These are phyloP conservation scores for Echiichthys vipera DNA, from an alignment of 2,797 vertebrate genomes.

Conservation along the genomic window DNA sequence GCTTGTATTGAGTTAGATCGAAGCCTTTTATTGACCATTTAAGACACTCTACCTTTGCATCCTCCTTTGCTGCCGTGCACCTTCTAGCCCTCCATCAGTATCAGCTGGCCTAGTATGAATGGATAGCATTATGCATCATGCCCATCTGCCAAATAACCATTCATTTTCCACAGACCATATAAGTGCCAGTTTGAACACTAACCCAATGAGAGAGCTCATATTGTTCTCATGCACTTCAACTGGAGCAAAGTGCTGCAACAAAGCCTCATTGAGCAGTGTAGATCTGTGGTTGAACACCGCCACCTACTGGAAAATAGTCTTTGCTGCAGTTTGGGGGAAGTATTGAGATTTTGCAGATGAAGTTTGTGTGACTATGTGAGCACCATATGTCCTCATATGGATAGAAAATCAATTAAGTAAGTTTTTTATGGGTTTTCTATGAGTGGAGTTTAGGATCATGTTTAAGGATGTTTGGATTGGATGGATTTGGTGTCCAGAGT, in stretches of 20 bases:
- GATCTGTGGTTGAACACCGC: slow-evolving; percentile 48
- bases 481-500: neutral
- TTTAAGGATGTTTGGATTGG: neutral
- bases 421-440: no score
- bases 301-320: slow-evolving; percentile 73
- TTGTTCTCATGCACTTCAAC: slow-evolving; percentile 22
- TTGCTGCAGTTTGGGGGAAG: slow-evolving; percentile 24
- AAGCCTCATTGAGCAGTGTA: neutral
- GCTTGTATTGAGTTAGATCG: slow-evolving; percentile 47
- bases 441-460: neutral
- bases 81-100: slow-evolving; percentile 41
- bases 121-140: slow-evolving; percentile 40
- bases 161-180: slow-evolving; percentile 53
- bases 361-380: slow-evolving; percentile 9
- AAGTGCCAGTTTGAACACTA: slow-evolving; percentile 49
- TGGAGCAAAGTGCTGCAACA: neutral
- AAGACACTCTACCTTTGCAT: slow-evolving; percentile 21
- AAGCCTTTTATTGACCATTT: slow-evolving; percentile 38
- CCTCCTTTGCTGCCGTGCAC: neutral
- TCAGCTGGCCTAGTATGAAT: slow-evolving; percentile 34
- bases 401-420: no score
- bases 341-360: slow-evolving; percentile 6
- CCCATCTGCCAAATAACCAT: slow-evolving; percentile 48
- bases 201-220: slow-evolving; percentile 26
- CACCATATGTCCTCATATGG: neutral